Evolutionary conservation across 2,888 invertebrate genomes (phyloP).

Genomic region (Dynastes tityus): DNA sequence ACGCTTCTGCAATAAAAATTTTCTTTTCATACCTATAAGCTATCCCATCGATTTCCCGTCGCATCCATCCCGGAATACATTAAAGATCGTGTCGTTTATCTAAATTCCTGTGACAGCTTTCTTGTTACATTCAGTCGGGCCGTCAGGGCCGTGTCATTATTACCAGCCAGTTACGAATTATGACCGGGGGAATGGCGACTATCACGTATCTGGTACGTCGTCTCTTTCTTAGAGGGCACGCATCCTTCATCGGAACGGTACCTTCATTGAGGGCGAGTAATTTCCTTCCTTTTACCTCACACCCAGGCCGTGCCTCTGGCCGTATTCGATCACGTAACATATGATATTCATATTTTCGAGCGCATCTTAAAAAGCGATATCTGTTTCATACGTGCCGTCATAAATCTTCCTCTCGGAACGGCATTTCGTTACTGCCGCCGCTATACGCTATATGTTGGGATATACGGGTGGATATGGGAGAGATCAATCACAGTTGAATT

Average conservation of each 20-base stretch:
- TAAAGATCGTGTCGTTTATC: constrained; percentile 52
- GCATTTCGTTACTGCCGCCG: background rate
- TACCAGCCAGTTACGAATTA: constrained; percentile 42
- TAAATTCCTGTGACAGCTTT: constrained; percentile 54
- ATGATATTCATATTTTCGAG: constrained; percentile 51
- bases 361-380: constrained; percentile 48
- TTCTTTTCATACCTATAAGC: background rate
- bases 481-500: constrained; percentile 50
- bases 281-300: constrained; percentile 24
- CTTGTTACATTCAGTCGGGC: constrained; percentile 51
- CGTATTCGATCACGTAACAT: constrained; percentile 48
- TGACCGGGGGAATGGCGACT: background rate
- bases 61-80: constrained; percentile 39
- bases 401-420: constrained; percentile 46
- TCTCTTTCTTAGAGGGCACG: background rate
- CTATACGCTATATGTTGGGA: background rate
- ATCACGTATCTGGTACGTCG: background rate
- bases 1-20: too few relatives aligned
- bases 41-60: constrained; percentile 51
- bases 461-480: constrained; percentile 5
- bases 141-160: constrained; percentile 42
- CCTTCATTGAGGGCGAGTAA: background rate
- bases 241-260: background rate
- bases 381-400: constrained; percentile 48
- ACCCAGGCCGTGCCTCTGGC: background rate